Percentiles rank a stretch among this genome's conserved stretches.
phyloP scores from a whole-genome alignment of 2,797 vertebrate species.

The Syndactyla subalaris region DNA sequence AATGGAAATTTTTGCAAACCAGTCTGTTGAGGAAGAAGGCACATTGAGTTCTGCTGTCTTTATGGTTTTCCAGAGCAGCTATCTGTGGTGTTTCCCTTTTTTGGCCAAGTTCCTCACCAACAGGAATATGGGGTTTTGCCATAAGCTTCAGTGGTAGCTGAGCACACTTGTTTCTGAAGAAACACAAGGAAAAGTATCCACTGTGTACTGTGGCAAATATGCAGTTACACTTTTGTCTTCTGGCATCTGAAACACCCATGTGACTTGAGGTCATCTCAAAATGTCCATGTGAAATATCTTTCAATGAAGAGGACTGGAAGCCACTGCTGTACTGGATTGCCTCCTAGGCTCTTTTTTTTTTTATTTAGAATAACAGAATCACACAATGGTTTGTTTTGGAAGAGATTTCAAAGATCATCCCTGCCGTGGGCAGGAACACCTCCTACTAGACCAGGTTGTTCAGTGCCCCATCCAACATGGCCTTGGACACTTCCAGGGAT shows the following conservation, averaged over 20 bases:
- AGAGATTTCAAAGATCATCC: background rate
- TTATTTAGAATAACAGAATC: background rate
- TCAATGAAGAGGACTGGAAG: background rate
- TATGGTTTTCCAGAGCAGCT: background rate
- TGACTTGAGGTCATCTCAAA: background rate
- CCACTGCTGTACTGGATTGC: background rate
- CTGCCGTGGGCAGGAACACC: background rate
- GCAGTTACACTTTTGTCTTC: background rate
- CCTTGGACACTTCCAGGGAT: background rate
- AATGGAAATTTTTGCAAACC: background rate
- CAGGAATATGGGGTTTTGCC: background rate
- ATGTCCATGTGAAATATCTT: background rate
- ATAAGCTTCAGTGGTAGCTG: background rate
- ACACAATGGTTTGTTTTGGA: background rate
- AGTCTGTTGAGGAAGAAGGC: background rate
- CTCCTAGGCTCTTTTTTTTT: background rate
- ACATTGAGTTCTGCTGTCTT: background rate
- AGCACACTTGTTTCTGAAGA: background rate
- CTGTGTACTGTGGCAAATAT: background rate
- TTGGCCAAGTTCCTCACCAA: background rate
- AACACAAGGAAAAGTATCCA: background rate
- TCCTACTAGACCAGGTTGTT: background rate
- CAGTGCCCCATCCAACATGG: background rate
- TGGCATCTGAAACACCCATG: accelerated
- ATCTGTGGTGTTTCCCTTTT: background rate